Evolutionary conservation across 2,113 vertebrate species (phyloP), one percentile per base, ranked within the genome.

Genomic region (Phrynosoma platyrhinos): DNA sequence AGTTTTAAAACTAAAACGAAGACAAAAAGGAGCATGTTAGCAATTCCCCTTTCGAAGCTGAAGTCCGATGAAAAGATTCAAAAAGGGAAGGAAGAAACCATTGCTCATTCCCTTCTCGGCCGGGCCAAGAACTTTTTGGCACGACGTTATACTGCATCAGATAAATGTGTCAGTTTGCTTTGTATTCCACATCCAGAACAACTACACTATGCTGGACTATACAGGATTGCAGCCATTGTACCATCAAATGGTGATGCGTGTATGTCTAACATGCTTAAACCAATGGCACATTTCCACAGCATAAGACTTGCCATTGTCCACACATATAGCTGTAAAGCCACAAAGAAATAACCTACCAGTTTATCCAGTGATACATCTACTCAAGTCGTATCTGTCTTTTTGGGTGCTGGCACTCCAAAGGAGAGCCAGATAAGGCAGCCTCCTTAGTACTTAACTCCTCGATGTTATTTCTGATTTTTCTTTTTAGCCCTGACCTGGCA

Each of bases 1-100:
- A 94, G 92, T 94, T 94, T 95, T 93, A 20, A 91, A 94, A 92
- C 95, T 91, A 94, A 94, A 69, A 96, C 91, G 87, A 94, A 92
- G 94, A 96, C 93, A 94, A 95, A 96, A 93, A 92, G 25, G 32
- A 55, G 27, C 92, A 88, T 88, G 87, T 91, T 93, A 92, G 68
- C 42, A 1, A 71, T 52, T 71, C 9, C 68, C 47, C 40, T 71
- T 71, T 53, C 47, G 68, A 6, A 55, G 82, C 42, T 72, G 14
- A 7, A 30, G 75, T 47, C 86, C 92, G 93, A 93, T 93, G 84
- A 94, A 95, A 36, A 95, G 91, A 95, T 94, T 95, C 94, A 95
- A 93, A 89, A 93, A 94, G 88, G 80, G 74, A 68, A 52, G n/a
- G 75, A 36, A 93, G 21, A 78, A 10, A 68, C 84, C 40, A 40